These are phyloP conservation scores for Physeter macrocephalus DNA, from an alignment of 2,113 vertebrate genomes.

Conservation along the genomic window DNA sequence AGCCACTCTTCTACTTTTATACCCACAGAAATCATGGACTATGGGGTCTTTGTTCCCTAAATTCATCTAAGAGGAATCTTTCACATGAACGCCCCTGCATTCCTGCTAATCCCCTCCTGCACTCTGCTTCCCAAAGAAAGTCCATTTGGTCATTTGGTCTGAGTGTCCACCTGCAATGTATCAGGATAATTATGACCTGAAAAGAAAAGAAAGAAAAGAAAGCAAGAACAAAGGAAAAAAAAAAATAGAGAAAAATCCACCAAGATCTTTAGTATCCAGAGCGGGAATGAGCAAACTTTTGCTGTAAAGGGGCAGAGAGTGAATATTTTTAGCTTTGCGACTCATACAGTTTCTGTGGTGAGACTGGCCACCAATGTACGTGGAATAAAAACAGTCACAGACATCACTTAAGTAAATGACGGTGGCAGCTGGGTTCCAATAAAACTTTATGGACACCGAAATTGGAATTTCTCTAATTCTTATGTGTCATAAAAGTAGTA, in stretches of 20 bases:
- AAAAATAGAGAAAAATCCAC: neutral
- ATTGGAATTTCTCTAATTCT: neutral
- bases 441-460: neutral
- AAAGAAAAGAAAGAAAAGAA: neutral
- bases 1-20: neutral
- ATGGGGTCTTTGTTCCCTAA: constrained; percentile 56
- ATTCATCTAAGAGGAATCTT: constrained; percentile 59
- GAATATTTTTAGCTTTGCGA: neutral
- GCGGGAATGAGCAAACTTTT: neutral
- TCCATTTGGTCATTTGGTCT: neutral
- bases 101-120: neutral
- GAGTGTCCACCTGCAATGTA: constrained; percentile 6
- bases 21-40: constrained; percentile 60
- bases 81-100: constrained; percentile 37
- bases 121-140: neutral
- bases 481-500: neutral
- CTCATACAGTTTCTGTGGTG: neutral
- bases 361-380: neutral
- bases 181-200: neutral
- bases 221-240: neutral
- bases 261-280: neutral
- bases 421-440: neutral
- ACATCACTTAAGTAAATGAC: neutral
- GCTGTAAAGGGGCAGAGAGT: neutral
- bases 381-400: accelerated